Evolutionary conservation across 2,797 vertebrate species (phyloP), one percentile per base, ranked within the genome.

Genomic region (Enteromius afrohamiltoni): DNA sequence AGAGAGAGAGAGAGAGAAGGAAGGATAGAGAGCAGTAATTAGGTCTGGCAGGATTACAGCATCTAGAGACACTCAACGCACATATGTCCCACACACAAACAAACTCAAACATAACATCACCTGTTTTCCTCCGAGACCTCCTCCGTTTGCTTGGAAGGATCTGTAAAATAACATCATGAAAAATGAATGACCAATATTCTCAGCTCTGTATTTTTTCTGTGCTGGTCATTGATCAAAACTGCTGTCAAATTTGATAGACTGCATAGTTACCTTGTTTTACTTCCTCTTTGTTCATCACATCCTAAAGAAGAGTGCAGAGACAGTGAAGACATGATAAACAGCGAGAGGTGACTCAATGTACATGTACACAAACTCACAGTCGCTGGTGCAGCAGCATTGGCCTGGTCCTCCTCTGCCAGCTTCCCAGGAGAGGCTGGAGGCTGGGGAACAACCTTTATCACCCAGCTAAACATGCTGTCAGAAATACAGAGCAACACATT

Each of bases 371-470:
- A 58, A 81, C 42, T 80, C 21, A 87, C 83, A 86, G 84, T 76
- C 51, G 85, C 80, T 26, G 45, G 62, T 49, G 82, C 45, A 55
- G 82, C 21, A 17, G 34, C 47, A 64, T 77, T 88, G 49, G 31
- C 40, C 64, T 87, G 88, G 16, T 83, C 85, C 53, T 88, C 85
- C 40, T 86, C 88, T 83, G 62, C 88, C 26, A 87, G 79, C 47
- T 80, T 90, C 42, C 64, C 85, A 34, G 88, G 79, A 55, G 85
- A 75, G 23, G 77, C 88, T 21, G 89, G 89, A 19, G 89, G 90
- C 81, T 92, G 91, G 78, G 91, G 91, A 85, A 92, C 91, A 77
- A 91, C 89, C 86, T 92, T 92, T 53, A 87, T 87, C 85, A 92
- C 88, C 91, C 91, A 92, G 88, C 87, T 90, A 65, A 92, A 89